A percentile compares a stretch with the other conserved stretches of the same genome.
Conservation (phyloP, 2,888 invertebrate species). For the Antheraea yamamai region DNA sequence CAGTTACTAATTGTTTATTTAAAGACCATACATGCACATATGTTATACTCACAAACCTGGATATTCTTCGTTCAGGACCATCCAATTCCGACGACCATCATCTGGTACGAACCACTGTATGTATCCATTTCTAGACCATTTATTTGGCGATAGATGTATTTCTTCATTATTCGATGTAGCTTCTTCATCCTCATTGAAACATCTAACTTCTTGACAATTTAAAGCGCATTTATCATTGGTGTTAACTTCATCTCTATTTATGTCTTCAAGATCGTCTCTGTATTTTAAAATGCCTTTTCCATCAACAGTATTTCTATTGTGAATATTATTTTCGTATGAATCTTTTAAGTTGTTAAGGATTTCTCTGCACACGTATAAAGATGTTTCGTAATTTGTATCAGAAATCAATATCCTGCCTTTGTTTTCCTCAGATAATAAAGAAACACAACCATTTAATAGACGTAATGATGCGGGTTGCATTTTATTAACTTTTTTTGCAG, state of each 20-base stretch:
- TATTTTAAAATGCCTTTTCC: background rate
- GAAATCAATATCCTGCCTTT: background rate
- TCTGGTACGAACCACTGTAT: conserved; percentile 21
- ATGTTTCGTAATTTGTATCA: background rate
- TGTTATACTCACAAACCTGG: conserved; percentile 28
- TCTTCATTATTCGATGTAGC: background rate
- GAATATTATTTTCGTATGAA: background rate
- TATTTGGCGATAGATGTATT: background rate
- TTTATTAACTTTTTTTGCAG: background rate
- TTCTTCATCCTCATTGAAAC: background rate
- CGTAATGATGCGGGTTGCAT: background rate
- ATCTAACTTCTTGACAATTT: background rate
- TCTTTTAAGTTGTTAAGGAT: background rate
- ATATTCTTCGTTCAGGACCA: conserved; percentile 22
- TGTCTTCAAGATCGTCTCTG: background rate
- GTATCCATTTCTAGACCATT: background rate
- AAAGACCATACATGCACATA: background rate
- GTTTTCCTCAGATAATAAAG: background rate
- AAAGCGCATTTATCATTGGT: background rate
- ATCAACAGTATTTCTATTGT: background rate
- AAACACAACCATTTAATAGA: background rate
- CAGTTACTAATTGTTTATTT: background rate
- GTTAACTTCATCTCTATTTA: background rate
- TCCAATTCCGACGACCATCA: conserved; percentile 28
- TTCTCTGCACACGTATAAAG: conserved; percentile 9